Base-by-base conservation (phyloP, 1,140 invertebrate genomes). In the Vanessa atalanta region DNA sequence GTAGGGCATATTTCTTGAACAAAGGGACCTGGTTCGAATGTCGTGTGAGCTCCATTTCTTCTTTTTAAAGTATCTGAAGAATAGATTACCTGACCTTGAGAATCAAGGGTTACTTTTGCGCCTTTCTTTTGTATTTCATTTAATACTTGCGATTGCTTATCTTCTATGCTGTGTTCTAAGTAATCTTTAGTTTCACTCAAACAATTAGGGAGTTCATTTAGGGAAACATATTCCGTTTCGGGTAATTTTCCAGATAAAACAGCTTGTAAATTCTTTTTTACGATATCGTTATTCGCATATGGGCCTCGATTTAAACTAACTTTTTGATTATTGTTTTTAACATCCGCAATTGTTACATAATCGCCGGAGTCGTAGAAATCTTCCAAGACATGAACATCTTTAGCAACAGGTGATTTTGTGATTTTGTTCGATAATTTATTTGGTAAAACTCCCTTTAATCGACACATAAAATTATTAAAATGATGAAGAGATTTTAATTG, bases 1-100 rank as follows among this genome's bases (percentile, higher is more conserved):
- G 93, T 93, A 61, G 94, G 93, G 43, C 83, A 84, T 67, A 93
- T 84, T 83, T 95, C 95, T 92, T 95, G 96, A 48, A 96, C 95
- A 83, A 95, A 96, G 53, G 96, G 95, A 87, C 96, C 97, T 76
- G 96, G 96, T 93, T 96, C 96, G 83, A 97, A 97, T 23, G 96
- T 97, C 9, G 96, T 97, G 79, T 97, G 96, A 13, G 96, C 95
- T 65, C 96, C 95, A 93, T 97, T 97, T 84, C 96, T 94, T 83
- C 97, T 94, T 85, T 95, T 96, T 69, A 98, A 90, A 85, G 97
- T 98, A 80, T 98, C 97, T 1, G 97, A 98, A 70, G 96, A 96
- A 87, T 97, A 98, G 55, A 98, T 96, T 60, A 98, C 97, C 94
- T 97, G 97, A 15, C 97, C 97, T 81, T 97, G 96, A 1, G 97